These are phyloP conservation scores for Chrysopa pallens DNA, from an alignment of 1,140 invertebrate species.

Conservation along the genomic window DNA sequence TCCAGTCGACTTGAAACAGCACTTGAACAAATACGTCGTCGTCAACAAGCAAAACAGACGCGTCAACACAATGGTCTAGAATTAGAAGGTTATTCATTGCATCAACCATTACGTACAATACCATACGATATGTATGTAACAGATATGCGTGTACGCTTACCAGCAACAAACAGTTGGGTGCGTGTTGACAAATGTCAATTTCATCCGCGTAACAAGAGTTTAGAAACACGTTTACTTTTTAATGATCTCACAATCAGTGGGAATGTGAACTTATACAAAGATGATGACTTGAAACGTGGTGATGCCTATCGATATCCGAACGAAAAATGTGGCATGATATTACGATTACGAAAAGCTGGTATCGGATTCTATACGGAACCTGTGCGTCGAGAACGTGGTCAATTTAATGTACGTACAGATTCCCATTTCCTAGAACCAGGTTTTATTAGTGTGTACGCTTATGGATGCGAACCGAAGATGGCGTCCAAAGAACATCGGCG, in stretches of 20 bases:
- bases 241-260: conserved; percentile 61
- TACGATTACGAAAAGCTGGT: conserved; percentile 52
- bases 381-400: conserved; percentile 31
- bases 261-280: conserved; percentile 39
- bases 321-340: conserved; percentile 50
- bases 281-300: conserved; percentile 22
- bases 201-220: conserved; percentile 48
- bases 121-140: conserved; percentile 47
- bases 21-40: conserved; percentile 29
- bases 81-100: conserved; percentile 38
- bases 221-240: conserved; percentile 55
- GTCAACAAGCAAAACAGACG: conserved; percentile 26
- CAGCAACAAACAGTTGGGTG: conserved; percentile 39
- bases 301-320: conserved; percentile 7
- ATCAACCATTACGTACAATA: conserved; percentile 34
- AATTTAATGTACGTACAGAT: conserved; percentile 58
- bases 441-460: conserved; percentile 66
- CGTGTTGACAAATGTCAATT: conserved; percentile 39
- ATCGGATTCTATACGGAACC: conserved; percentile 41
- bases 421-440: conserved; percentile 66
- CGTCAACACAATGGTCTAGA: conserved; percentile 29
- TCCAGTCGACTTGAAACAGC: conserved; percentile 32
- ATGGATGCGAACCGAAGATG: conserved; percentile 42
- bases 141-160: conserved; percentile 39
- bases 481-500: conserved; percentile 21